These are phyloP conservation scores for Indicator maculatus DNA, from an alignment of 2,113 vertebrate genomes.

Conservation along the genomic window DNA sequence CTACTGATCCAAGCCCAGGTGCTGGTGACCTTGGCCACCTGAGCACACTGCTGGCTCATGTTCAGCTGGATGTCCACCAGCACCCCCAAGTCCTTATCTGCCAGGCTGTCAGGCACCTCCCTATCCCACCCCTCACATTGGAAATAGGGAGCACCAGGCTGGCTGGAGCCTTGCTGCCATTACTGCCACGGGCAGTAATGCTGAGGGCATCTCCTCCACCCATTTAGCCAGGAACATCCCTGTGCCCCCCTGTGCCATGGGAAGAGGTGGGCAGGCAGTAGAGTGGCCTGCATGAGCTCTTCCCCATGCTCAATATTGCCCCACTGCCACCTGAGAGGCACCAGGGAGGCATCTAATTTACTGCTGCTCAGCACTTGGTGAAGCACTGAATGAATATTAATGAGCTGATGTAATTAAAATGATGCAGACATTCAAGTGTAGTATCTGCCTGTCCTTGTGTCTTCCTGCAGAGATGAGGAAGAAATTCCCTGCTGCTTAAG, in stretches of 20 bases:
- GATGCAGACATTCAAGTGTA: conserved; percentile 61
- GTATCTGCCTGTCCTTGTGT: conserved; percentile 60
- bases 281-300: neutral
- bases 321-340: neutral
- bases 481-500: conserved; percentile 67
- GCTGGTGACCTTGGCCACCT: too few relatives aligned
- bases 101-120: neutral
- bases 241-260: accelerated
- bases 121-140: neutral
- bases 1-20: too few relatives aligned
- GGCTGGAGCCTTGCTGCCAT: accelerated
- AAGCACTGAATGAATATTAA: conserved; percentile 62
- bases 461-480: conserved; percentile 63
- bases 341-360: conserved; percentile 46
- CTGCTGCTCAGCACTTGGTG: conserved; percentile 42
- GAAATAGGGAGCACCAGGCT: neutral
- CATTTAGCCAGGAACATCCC: neutral
- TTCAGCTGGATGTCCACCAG: too few relatives aligned
- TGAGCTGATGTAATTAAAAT: conserved; percentile 67
- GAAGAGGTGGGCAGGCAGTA: neutral
- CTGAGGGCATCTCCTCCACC: neutral
- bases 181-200: accelerated
- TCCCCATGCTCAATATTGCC: neutral
- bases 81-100: too few relatives aligned
- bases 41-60: too few relatives aligned